A percentile compares a stretch with the other conserved stretches of the same genome.
Evolutionary conservation across 2,888 invertebrate genomes (phyloP).

Genomic region (Dasypogon diadema): DNA sequence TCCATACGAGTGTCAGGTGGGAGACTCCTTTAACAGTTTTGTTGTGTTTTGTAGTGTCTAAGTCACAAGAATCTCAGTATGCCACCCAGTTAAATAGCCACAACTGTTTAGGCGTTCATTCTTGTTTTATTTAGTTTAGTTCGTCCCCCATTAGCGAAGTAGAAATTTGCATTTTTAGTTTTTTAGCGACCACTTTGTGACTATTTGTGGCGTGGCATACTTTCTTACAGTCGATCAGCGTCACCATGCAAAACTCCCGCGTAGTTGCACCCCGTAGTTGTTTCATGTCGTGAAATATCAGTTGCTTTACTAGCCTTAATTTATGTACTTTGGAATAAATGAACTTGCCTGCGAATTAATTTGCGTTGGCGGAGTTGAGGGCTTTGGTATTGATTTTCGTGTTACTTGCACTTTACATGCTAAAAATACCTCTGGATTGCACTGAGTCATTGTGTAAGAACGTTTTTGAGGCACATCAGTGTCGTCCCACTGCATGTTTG

Average conservation of each 20-base stretch:
- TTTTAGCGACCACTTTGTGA: slow-evolving; percentile 10
- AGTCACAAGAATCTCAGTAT: neutral
- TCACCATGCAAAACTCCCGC: too few species aligned
- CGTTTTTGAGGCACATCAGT: too few species aligned
- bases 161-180: neutral
- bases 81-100: slow-evolving; percentile 28
- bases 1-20: slow-evolving; percentile 97
- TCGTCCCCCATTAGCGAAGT: neutral
- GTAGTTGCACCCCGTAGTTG: too few species aligned
- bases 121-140: neutral
- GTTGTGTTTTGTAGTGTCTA: slow-evolving; percentile 69
- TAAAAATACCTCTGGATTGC: neutral
- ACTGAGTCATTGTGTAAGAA: too few species aligned
- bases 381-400: slow-evolving; percentile 11
- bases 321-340: too few species aligned
- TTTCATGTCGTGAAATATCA: too few species aligned
- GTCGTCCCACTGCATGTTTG: too few species aligned
- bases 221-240: too few species aligned
- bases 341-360: slow-evolving; percentile 25
- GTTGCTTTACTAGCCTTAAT: neutral
- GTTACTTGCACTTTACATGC: slow-evolving; percentile 14
- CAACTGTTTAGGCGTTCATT: neutral
- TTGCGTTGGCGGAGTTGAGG: neutral
- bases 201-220: slow-evolving; percentile 37
- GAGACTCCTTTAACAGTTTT: slow-evolving; percentile 67